These are phyloP conservation scores for Pheosia tremula DNA, from an alignment of 2,888 invertebrate species.

Conservation along the genomic window DNA sequence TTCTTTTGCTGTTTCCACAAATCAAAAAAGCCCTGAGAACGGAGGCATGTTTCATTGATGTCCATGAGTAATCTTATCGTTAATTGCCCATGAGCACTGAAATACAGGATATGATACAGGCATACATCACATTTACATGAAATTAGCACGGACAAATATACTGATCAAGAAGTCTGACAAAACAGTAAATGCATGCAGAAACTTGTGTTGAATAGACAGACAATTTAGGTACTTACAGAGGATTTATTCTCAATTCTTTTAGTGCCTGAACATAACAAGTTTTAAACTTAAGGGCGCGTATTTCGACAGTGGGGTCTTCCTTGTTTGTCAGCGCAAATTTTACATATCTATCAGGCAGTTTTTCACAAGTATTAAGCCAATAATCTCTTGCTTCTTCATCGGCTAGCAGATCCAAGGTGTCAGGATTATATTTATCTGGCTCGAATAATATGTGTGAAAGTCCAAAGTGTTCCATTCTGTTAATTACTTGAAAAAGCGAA, in stretches of 20 bases:
- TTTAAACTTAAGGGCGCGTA: constrained; percentile 92
- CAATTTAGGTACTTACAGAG: constrained; percentile 86
- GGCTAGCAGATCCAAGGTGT: constrained; percentile 94
- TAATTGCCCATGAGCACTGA: constrained; percentile 90
- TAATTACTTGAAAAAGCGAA: constrained; percentile 34
- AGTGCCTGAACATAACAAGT: constrained; percentile 92
- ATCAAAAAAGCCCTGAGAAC: constrained; percentile 96
- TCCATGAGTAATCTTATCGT: constrained; percentile 96
- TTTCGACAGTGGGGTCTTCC: constrained; percentile 89
- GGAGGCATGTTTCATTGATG: constrained; percentile 95
- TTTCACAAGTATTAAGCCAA: constrained; percentile 96
- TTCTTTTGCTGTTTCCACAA: constrained; percentile 94
- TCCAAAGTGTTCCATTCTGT: constrained; percentile 77
- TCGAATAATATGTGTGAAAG: constrained; percentile 87
- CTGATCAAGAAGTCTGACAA: too few relatives aligned
- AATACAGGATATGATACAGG: constrained; percentile 38
- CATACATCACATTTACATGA: too few relatives aligned
- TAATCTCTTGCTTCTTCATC: constrained; percentile 95
- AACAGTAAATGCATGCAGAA: too few relatives aligned
- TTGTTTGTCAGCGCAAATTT: constrained; percentile 92
- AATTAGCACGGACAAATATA: too few relatives aligned
- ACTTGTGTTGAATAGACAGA: too few relatives aligned
- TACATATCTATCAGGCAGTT: constrained; percentile 93
- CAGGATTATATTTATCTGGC: constrained; percentile 93
- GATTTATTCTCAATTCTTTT: constrained; percentile 89